A percentile compares a stretch with the other conserved stretches of the same genome.
phyloP scores from a whole-genome alignment of 2,888 invertebrate species.

The Acholoe squamosa region DNA sequence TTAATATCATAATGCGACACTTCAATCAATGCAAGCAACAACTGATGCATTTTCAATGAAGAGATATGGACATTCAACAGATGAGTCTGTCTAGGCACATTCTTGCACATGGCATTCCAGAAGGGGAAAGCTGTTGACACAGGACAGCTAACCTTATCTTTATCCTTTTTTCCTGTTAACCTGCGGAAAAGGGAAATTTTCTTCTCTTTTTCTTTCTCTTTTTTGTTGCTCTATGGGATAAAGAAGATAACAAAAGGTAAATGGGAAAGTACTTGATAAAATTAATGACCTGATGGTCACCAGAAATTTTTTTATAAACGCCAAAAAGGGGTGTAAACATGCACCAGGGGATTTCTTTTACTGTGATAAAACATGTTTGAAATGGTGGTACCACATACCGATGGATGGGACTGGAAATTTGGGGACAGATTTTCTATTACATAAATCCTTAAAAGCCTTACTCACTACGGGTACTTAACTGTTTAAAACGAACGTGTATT shows the following conservation, averaged over 20 bases:
- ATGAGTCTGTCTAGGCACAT: conserved; percentile 40
- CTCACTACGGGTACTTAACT: too few relatives aligned
- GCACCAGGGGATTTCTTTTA: too few relatives aligned
- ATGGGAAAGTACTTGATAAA: background rate
- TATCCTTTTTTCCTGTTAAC: conserved; percentile 63
- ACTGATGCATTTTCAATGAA: conserved; percentile 17
- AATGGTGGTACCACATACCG: too few relatives aligned
- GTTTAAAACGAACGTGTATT: too few relatives aligned
- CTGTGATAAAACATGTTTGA: too few relatives aligned
- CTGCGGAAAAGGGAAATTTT: conserved; percentile 63
- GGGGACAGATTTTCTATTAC: too few relatives aligned
- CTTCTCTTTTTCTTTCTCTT: conserved; percentile 62
- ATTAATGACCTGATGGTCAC: too few relatives aligned
- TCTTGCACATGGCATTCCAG: conserved; percentile 28
- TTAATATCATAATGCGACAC: conserved; percentile 2
- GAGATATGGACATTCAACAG: background rate
- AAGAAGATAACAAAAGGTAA: conserved; percentile 48
- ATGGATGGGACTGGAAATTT: too few relatives aligned
- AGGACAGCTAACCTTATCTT: conserved; percentile 58
- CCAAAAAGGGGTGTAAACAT: too few relatives aligned
- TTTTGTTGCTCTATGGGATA: conserved; percentile 54
- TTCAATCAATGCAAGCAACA: conserved; percentile 8
- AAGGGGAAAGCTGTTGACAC: background rate
- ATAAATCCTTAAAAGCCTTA: too few relatives aligned
- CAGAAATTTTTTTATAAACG: too few relatives aligned